Evolutionary conservation across 2,797 vertebrate species (phyloP), one percentile per base, ranked within the genome.

Genomic region (Crocidura indochinensis): DNA sequence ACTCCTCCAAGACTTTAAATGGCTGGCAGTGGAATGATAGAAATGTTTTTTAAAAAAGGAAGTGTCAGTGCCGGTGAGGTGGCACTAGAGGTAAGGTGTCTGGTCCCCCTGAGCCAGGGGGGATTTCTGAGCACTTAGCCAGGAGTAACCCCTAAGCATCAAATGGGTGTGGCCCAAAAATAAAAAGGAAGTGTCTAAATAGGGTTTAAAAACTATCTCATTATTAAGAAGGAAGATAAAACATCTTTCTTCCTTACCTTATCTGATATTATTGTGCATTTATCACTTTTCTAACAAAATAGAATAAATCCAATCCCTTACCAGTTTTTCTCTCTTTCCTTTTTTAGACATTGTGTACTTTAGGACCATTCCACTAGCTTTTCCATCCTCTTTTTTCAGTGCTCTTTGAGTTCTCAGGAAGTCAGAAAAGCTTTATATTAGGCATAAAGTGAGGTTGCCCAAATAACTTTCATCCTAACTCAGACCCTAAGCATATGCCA

Each of bases 261-360:
- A 84, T 46, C 31, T 86, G 44, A 74, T 72, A 56, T 77, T 26
- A n/a, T 56, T 31, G 24, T 4, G 6, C 19, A 67, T 65, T 2
- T 26, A 49, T 46, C 69, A 67, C n/a, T 92, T 74, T 64, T 56
- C 80, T 6, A 78, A 10, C 27, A 78, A 93, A 76, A 76, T 3
- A 26, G 79, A 81, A 62, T 29, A 88, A 92, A 92, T 51, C 26
- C 27, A 84, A 74, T 6, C 47, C 22, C 62, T 38, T 49, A 17
- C 46, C 11, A 27, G 27, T 44, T 20, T 75, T 38, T 88, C 38
- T 38, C 38, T 29, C 77, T 91, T 95, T 38, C 26, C 75, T 62
- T 49, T 87, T 75, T 67, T 51, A 83, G 53, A 87, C 38, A 38
- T 53, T 46, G 64, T 60, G 29, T 65, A 47, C 71, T 60, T 71